Percentiles rank a stretch among this genome's conserved stretches.
These are phyloP conservation scores for Amblyraja radiata DNA, from an alignment of 2,797 vertebrate species.

Conservation along the genomic window DNA sequence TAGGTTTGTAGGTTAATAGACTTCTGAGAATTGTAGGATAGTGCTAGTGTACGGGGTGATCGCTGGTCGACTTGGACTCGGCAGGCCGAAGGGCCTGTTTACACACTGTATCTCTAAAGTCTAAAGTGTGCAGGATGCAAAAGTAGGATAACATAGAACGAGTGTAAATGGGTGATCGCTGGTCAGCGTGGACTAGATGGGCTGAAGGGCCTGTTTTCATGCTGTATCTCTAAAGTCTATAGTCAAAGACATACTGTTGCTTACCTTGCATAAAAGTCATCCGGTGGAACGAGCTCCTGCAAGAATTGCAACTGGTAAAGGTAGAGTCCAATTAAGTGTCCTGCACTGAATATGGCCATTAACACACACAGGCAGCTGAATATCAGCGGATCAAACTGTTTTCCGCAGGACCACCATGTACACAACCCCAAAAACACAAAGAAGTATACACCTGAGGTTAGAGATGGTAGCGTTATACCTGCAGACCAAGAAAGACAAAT, in stretches of 20 bases:
- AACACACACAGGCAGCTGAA: conserved; percentile 97
- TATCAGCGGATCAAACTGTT: conserved; percentile 81
- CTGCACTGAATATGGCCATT: conserved; percentile 92
- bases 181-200: too few relatives aligned
- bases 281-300: conserved; percentile 74
- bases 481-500: conserved; percentile 36
- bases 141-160: too few relatives aligned
- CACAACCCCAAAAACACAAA: conserved; percentile 90
- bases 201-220: too few relatives aligned
- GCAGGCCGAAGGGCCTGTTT: too few relatives aligned
- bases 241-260: conserved; percentile 38
- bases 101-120: too few relatives aligned
- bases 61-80: too few relatives aligned
- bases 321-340: conserved; percentile 88
- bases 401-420: conserved; percentile 97
- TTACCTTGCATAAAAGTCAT: conserved; percentile 81
- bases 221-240: too few relatives aligned
- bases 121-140: too few relatives aligned
- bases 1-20: too few relatives aligned
- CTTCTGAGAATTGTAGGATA: too few relatives aligned
- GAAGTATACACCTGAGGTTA: conserved; percentile 93
- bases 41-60: too few relatives aligned
- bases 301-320: conserved; percentile 96
- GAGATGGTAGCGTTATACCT: conserved; percentile 92
- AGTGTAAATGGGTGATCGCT: too few relatives aligned